Evolutionary conservation across 2,888 invertebrate species (phyloP).

Genomic region (Hydroisotoma schaefferi): DNA sequence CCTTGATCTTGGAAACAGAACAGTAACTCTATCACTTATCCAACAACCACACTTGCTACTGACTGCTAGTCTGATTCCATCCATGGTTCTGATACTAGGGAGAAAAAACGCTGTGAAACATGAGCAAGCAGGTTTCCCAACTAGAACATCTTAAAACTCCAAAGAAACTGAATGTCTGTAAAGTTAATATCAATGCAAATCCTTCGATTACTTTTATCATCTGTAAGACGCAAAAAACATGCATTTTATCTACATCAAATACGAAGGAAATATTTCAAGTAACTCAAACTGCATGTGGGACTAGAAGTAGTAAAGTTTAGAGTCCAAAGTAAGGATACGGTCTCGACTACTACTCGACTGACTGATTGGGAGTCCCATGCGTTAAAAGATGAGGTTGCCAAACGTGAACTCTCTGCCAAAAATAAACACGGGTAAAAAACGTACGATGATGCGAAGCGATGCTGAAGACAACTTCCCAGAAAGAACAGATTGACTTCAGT

Average conservation of each 20-base stretch:
- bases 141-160: neutral
- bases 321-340: too few relatives aligned
- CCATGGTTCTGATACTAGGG: too few relatives aligned
- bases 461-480: neutral
- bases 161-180: conserved; percentile 1
- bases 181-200: conserved; percentile 5
- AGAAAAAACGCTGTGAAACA: too few relatives aligned
- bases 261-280: neutral
- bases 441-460: too few relatives aligned
- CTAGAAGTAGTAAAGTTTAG: neutral
- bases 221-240: conserved; percentile 2
- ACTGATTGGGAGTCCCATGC: neutral
- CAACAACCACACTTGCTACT: too few relatives aligned
- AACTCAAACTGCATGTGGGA: neutral
- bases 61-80: too few relatives aligned
- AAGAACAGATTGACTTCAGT: conserved; percentile 1
- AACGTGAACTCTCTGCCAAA: conserved; percentile 5
- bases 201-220: neutral
- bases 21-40: too few relatives aligned
- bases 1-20: too few relatives aligned
- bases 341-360: too few relatives aligned
- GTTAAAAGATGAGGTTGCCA: neutral
- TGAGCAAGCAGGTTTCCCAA: neutral
- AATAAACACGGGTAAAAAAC: conserved; percentile 13
- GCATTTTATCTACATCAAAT: conserved; percentile 1